Conservation (phyloP, 92 coral and sea anemone species). For the Palythoa grandis region DNA sequence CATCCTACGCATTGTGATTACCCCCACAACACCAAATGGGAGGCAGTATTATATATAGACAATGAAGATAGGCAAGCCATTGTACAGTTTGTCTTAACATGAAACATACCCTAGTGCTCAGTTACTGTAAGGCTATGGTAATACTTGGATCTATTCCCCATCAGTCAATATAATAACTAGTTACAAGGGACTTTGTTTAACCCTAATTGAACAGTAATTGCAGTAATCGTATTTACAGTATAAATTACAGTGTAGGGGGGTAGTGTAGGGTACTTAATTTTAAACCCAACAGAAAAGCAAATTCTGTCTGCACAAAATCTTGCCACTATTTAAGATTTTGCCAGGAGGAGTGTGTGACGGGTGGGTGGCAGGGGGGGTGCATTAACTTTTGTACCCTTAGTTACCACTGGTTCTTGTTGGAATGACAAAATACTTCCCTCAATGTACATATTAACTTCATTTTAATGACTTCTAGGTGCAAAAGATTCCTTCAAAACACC, state of each 20-base stretch:
- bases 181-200: background rate
- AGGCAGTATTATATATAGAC: slow-evolving; percentile 44
- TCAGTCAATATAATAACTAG: slow-evolving; percentile 6
- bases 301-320: slow-evolving; percentile 27
- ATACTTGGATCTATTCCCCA: background rate
- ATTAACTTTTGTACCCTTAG: background rate
- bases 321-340: slow-evolving; percentile 16
- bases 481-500: slow-evolving; percentile 13
- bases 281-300: slow-evolving; percentile 8
- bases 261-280: too few species aligned
- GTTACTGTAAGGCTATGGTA: slow-evolving; percentile 2
- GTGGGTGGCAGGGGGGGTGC: too few species aligned
- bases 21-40: slow-evolving; percentile 37
- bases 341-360: slow-evolving; percentile 1
- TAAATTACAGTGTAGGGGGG: too few species aligned
- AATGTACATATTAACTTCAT: slow-evolving; percentile 10
- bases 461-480: slow-evolving; percentile 9
- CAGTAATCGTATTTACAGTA: background rate
- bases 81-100: slow-evolving; percentile 4
- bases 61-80: slow-evolving; percentile 29
- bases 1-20: slow-evolving; percentile 36
- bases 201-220: slow-evolving; percentile 13
- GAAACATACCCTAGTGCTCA: background rate
- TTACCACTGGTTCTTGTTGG: slow-evolving; percentile 4
- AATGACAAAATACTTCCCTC: slow-evolving; percentile 9